Evolutionary conservation across 2,113 vertebrate genomes (phyloP), one percentile per base, ranked within the genome.

Genomic region (Scalopus aquaticus): DNA sequence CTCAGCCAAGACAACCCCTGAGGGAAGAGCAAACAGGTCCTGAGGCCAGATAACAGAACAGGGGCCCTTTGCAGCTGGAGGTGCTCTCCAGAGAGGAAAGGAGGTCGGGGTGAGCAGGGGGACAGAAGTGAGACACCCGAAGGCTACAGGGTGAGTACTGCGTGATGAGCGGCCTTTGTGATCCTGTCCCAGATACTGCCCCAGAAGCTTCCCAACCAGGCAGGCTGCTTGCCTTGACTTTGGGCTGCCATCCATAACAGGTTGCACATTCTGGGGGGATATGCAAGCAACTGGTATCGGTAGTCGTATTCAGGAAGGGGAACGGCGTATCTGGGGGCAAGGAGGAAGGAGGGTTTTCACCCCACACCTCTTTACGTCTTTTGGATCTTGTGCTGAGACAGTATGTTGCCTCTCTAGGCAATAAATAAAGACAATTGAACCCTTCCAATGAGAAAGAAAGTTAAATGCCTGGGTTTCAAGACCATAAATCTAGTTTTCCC

Each of bases 381-480:
- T 95, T 19, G 37, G 78, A 86, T 89, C 49, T 85, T 79, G 42
- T 69, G 12, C 30, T 82, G 37, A 76, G 32, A 79, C n/a, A 93
- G 73, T 77, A 37, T 85, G 86, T 88, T 65, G 51, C 22, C 58
- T 74, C 74, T 90, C 76, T 7, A 44, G 77, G 26, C 58, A 70
- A 74, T 90, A 91, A 93, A 93, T 76, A 70, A 92, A 92, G 49
- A 79, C 64, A 74, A 90, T 19, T 64, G 69, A 35, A 89, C 11
- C 32, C 15, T 93, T 86, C 37, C 51, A 92, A 24, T 79, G 80
- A 95, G 49, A 93, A 91, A 85, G 60, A 64, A 92, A 89, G 64
- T 56, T 77, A 67, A 93, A 81, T n/a, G 44, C 51, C 30, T 76
- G 28, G 6, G 17, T 78, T 93, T 93, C 51, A 56, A 16, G 51